Base-by-base conservation (phyloP, 2,888 invertebrate species). In the Patella depressa region DNA sequence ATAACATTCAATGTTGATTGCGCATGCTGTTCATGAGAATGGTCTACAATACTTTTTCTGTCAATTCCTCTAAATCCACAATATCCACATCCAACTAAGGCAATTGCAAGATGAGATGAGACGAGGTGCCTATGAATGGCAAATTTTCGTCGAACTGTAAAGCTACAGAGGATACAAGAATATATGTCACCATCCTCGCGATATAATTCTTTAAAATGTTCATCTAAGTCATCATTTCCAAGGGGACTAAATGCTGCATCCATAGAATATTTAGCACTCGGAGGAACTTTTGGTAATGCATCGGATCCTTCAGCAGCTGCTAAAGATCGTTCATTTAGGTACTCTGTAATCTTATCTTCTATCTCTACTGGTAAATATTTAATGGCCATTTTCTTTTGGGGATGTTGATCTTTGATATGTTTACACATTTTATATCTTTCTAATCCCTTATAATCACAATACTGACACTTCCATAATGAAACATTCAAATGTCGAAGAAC, bases 401-500 rank as follows among this genome's bases (percentile, higher is more conserved):
- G 79, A 74, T 83, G 83, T 45, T 76, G 75, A 24, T 80, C 80
- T 74, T 81, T 83, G 65, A 83, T 81, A 75, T 83, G 83, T 54
- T 82, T 80, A 54, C 80, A 79, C 76, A 83, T 81, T 71, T 84
- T 84, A 74, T 84, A 82, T 55, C 84, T 84, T 77, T 83, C 81
- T 17, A 83, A 77, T 12, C 83, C 83, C 17, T 75, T 72, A 78
- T 88, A 83, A 12, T 83, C 79, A 81, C 88, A 89, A 76, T 86
- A 88, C 5, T 81, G 78, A 78, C 88, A 89, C 72, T 85, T 85
- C 79, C 86, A 87, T 71, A 89, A 85, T 19, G 83, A 85, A 19
- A 89, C 82, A 15, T 88, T 82, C 73, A 89, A 82, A 79, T 89
- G 88, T 24, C 87, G 82, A 5, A 88, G 71, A 34, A 88, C 81